Base-by-base conservation (phyloP, 37 sponge, comb jelly and placozoan genomes). In the Hexactinellida sp. region DNA sequence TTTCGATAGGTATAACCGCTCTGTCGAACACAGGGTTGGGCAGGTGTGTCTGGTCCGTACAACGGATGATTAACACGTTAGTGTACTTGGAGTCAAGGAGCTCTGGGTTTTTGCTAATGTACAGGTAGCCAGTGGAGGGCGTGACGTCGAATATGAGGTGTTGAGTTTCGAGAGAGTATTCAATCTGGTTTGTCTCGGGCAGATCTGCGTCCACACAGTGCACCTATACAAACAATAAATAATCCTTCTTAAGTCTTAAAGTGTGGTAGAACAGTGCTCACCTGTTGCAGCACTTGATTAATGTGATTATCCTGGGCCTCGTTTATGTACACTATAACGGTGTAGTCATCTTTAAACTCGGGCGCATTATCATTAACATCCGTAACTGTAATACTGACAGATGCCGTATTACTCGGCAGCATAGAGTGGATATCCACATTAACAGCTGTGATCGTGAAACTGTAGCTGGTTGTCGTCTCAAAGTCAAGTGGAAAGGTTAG, bases 331-430 rank as follows among this genome's bases (percentile, higher is more conserved):
- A 47, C 16, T 16, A 47, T 16, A 19, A 47, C 13, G 9, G 52
- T 47, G 3, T 21, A 10, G 76, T 63, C 76, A 3, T 23, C 30
- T 7, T 32, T 23, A 63, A 28, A 63, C 13, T 32, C 34, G 5
- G 76, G 76, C 3, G 76, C 19, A 63, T 63, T 63, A 28, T 63
- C 76, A n/a, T 63, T 63, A 1, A 63, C 76, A n/a, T 63, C 76
- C 13, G 76, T 63, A 3, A 63, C 76, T 21, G 76, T 25, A 23
- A 63, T 28, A n/a, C 19, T 63, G 28, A 63, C 76, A 63, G 76
- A 63, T 10, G 30, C 34, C 3, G 34, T 63, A 21, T 7, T 21
- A 28, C 76, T 63, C 3, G 76, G 76, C 76, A 3, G 76, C 5
- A 63, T 63, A 63, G 76, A 63, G 30, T 25, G 21, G 25, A 63